Conservation (phyloP, 2,113 vertebrate genomes). For the Tylochromis polylepis region DNA sequence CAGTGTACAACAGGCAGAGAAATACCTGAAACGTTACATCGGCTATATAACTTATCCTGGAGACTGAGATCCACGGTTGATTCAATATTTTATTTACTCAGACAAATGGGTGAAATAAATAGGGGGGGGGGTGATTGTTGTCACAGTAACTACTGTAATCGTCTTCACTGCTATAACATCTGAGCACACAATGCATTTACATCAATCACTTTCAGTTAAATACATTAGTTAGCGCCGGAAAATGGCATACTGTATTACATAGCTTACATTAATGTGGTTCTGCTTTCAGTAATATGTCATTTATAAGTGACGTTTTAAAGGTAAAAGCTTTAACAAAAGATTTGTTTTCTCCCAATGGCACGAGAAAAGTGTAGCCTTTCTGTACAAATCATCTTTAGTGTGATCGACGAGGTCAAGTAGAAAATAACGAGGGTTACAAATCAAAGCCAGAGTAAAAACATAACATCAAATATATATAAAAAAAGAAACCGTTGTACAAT, state of each 20-base stretch:
- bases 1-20: not conserved
- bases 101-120: conserved; percentile 46
- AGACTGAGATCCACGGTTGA: not conserved
- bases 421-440: conserved; percentile 37
- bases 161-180: not conserved
- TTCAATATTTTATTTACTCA: conserved; percentile 59
- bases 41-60: not conserved
- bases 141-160: not conserved
- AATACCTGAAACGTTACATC: not conserved
- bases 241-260: not conserved
- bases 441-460: conserved; percentile 22
- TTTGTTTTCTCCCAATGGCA: conserved; percentile 16
- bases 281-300: conserved; percentile 9
- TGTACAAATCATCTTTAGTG: not conserved
- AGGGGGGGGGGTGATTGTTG: not conserved
- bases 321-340: not conserved
- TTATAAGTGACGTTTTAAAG: not conserved
- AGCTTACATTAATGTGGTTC: conserved; percentile 26
- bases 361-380: conserved; percentile 12
- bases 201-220: conserved; percentile 58
- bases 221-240: conserved; percentile 48
- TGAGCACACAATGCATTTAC: conserved; percentile 17
- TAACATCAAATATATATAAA: conserved; percentile 30
- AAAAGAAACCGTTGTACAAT: not conserved
- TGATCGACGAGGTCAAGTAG: not conserved